A percentile compares a stretch with the other conserved stretches of the same genome.
phyloP scores from a whole-genome alignment of 1,140 invertebrate species.

The Aphelinus atriplicis region DNA sequence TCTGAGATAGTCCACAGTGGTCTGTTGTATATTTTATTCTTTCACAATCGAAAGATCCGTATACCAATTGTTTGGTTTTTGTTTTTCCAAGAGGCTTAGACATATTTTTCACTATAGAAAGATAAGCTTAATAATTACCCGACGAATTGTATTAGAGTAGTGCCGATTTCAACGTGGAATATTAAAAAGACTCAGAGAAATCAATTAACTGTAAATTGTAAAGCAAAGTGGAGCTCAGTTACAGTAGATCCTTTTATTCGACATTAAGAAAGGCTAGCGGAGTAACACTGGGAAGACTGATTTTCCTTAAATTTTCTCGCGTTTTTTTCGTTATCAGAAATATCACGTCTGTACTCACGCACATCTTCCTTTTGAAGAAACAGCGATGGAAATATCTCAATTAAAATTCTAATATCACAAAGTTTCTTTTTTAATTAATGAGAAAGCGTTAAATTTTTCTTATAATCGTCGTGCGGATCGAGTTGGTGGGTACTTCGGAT shows the following conservation, averaged over 20 bases:
- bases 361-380: slow-evolving; percentile 31
- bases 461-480: slow-evolving; percentile 28
- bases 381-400: slow-evolving; percentile 30
- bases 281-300: slow-evolving; percentile 39
- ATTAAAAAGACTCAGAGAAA: too few species aligned
- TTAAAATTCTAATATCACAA: slow-evolving; percentile 47
- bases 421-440: slow-evolving; percentile 30
- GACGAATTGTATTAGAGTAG: too few species aligned
- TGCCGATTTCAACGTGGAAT: too few species aligned
- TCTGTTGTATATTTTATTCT: neutral
- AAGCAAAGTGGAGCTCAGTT: slow-evolving; percentile 19
- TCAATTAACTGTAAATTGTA: neutral
- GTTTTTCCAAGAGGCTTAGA: neutral
- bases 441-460: slow-evolving; percentile 30
- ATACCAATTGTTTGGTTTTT: slow-evolving; percentile 10
- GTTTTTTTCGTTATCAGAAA: slow-evolving; percentile 27
- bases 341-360: slow-evolving; percentile 25
- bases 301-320: slow-evolving; percentile 19
- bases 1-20: neutral
- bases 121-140: too few species aligned
- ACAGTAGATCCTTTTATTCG: slow-evolving; percentile 20
- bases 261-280: slow-evolving; percentile 26
- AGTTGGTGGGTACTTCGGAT: slow-evolving; percentile 15
- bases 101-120: too few species aligned
- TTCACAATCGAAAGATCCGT: neutral